phyloP scores from a whole-genome alignment of 2,113 vertebrate species.

The Orcinus orca region DNA sequence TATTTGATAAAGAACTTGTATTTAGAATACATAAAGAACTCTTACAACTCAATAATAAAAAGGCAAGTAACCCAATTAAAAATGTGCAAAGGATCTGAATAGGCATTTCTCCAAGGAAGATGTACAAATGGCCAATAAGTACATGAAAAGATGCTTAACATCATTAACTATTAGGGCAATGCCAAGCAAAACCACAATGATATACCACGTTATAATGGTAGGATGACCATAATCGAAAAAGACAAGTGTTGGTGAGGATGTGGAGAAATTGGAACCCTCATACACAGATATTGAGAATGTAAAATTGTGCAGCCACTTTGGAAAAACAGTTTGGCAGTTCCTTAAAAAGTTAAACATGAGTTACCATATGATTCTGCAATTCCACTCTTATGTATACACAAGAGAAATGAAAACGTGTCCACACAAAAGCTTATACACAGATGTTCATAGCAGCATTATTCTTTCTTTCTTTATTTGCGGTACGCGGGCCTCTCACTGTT shows the following conservation, averaged over 20 bases:
- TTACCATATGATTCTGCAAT: neutral
- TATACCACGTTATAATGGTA: neutral
- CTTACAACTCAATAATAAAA: neutral
- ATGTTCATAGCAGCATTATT: neutral
- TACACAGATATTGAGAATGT: neutral
- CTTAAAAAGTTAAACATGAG: neutral
- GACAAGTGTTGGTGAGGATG: neutral
- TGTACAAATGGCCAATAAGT: neutral
- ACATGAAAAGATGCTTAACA: neutral
- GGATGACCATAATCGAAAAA: neutral
- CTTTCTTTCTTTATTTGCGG: no score
- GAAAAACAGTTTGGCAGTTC: neutral
- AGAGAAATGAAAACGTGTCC: neutral
- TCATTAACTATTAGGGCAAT: neutral
- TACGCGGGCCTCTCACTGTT: no score
- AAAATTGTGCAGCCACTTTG: neutral
- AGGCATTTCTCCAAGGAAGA: neutral
- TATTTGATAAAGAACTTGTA: neutral
- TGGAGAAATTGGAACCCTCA: neutral
- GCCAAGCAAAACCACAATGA: neutral
- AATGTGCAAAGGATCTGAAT: constrained; percentile 2
- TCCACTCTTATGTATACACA: neutral
- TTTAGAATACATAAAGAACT: neutral
- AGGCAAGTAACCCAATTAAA: constrained; percentile 27
- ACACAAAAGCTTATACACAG: neutral